Percentiles rank a stretch among this genome's conserved stretches.
phyloP scores from a whole-genome alignment of 2,888 invertebrate genomes.

The Oxyscelio sp. region DNA sequence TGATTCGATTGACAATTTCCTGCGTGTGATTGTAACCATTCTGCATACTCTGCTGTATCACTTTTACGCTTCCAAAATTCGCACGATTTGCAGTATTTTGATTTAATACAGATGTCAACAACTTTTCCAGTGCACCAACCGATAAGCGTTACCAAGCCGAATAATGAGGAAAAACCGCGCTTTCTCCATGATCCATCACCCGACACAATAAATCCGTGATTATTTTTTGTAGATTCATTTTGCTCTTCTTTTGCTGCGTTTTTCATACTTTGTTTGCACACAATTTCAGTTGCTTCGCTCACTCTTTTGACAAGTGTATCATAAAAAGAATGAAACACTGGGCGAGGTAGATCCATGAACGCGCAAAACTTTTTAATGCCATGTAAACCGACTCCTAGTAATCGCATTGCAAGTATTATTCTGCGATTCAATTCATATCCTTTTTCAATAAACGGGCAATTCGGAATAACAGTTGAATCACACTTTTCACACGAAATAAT shows the following conservation, averaged over 20 bases:
- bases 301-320: constrained; percentile 47
- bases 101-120: constrained; percentile 60
- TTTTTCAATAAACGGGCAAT: constrained; percentile 16
- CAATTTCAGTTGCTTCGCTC: constrained; percentile 18
- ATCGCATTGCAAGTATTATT: neutral
- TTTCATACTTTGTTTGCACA: constrained; percentile 44
- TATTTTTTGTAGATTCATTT: constrained; percentile 18
- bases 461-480: constrained; percentile 6
- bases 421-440: neutral
- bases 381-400: neutral
- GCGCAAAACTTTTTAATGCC: neutral
- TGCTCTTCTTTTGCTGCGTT: constrained; percentile 44
- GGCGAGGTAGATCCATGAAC: constrained; percentile 66
- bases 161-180: constrained; percentile 48
- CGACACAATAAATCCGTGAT: constrained; percentile 50
- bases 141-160: constrained; percentile 5
- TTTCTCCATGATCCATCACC: constrained; percentile 71
- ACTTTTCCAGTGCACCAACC: too few species aligned
- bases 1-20: constrained; percentile 52
- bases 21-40: constrained; percentile 58
- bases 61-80: constrained; percentile 49
- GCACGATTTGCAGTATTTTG: constrained; percentile 63
- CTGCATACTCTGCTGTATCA: constrained; percentile 53
- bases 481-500: constrained; percentile 16
- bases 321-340: constrained; percentile 75